Percentiles rank a stretch among this genome's conserved stretches.
These are phyloP conservation scores for Erithacus rubecula DNA, from an alignment of 2,797 vertebrate genomes.

Conservation along the genomic window DNA sequence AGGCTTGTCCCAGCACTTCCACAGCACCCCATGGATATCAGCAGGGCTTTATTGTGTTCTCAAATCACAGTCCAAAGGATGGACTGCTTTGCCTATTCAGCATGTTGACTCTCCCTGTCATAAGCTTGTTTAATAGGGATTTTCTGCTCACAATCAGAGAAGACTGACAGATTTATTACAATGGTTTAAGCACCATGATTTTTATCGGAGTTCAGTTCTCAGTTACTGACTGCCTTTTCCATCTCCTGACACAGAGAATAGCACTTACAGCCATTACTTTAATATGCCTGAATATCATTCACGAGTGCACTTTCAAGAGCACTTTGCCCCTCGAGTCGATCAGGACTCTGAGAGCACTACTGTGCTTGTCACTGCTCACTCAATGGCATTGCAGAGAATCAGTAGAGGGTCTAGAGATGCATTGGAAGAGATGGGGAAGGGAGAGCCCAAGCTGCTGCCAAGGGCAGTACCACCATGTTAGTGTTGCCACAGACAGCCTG, in stretches of 20 bases:
- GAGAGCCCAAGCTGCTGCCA: neutral
- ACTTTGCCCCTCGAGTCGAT: neutral
- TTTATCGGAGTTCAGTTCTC: neutral
- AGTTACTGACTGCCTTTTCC: neutral
- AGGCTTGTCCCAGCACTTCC: neutral
- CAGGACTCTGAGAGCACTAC: neutral
- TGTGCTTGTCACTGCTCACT: neutral
- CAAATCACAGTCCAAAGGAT: neutral
- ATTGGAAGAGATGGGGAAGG: neutral
- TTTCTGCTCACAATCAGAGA: neutral
- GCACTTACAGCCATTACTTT: neutral
- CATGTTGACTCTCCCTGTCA: neutral
- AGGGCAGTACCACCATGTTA: accelerated
- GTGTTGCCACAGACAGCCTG: neutral
- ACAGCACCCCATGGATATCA: neutral
- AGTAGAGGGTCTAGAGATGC: neutral
- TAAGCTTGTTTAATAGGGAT: neutral
- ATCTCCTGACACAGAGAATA: neutral
- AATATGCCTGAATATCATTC: neutral
- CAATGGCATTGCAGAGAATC: neutral
- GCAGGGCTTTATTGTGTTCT: neutral
- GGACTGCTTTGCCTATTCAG: neutral
- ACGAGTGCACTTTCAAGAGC: neutral
- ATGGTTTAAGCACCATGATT: neutral
- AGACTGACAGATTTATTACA: constrained; percentile 16